Conservation (phyloP, 2,888 invertebrate species). For the Drosophila hawaiiensis region DNA sequence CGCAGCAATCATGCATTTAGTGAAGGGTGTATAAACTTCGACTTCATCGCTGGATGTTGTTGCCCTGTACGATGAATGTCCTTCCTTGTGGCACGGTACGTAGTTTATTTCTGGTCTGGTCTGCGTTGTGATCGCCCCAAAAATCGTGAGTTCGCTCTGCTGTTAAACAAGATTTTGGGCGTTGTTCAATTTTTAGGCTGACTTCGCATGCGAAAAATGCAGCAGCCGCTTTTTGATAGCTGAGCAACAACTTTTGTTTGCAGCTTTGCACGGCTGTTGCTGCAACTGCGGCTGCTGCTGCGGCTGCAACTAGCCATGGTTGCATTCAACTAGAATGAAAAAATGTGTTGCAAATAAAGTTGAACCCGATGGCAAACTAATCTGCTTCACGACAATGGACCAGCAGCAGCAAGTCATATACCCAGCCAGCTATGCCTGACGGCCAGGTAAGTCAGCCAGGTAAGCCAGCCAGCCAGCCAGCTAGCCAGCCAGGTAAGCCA, state of each 20-base stretch:
- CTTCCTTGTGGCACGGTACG: slow-evolving; percentile 16
- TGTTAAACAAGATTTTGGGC: slow-evolving; percentile 81
- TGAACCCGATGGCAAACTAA: slow-evolving; percentile 82
- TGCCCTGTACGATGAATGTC: not conserved
- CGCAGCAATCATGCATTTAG: not conserved
- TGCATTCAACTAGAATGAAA: slow-evolving; percentile 79
- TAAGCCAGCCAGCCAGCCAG: not conserved
- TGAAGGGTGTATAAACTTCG: not conserved
- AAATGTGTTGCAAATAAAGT: slow-evolving; percentile 82
- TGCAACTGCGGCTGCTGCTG: not conserved
- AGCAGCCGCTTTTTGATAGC: slow-evolving; percentile 64
- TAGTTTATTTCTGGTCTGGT: slow-evolving; percentile 43
- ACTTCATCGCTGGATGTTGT: not conserved
- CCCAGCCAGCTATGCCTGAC: slow-evolving; percentile 43
- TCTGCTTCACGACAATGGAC: slow-evolving; percentile 81
- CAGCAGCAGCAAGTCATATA: slow-evolving; percentile 45
- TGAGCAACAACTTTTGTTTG: slow-evolving; percentile 34
- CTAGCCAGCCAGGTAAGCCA: slow-evolving; percentile 37
- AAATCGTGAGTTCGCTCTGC: slow-evolving; percentile 76
- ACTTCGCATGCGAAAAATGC: slow-evolving; percentile 68
- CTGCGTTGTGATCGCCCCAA: slow-evolving; percentile 47
- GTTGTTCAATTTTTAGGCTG: slow-evolving; percentile 78
- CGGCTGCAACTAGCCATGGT: slow-evolving; percentile 43
- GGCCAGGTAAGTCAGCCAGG: slow-evolving; percentile 28
- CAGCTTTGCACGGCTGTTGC: slow-evolving; percentile 18